Conservation (phyloP, 2,113 vertebrate genomes). For the Cyphomyrus plagiostoma region DNA sequence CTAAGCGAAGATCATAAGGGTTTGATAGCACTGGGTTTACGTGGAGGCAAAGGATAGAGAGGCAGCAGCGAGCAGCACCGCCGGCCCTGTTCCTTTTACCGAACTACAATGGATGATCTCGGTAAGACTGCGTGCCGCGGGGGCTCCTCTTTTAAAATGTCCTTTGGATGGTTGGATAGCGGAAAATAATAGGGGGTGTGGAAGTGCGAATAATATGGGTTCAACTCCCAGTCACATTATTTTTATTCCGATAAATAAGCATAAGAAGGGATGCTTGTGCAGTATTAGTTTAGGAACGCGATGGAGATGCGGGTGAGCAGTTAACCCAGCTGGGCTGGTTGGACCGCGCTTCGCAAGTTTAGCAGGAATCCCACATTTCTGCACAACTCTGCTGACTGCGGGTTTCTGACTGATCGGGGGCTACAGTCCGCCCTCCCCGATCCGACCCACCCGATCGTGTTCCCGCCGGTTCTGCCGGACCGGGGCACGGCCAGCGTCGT, state of each 20-base stretch:
- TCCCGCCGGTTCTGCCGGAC: neutral
- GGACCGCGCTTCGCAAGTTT: neutral
- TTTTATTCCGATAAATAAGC: neutral
- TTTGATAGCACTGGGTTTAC: neutral
- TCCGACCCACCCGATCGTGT: neutral
- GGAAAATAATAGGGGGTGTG: conserved; percentile 37
- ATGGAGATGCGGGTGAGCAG: neutral
- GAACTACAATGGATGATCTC: conserved; percentile 59
- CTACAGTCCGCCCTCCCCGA: neutral
- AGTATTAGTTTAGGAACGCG: neutral
- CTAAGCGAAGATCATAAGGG: neutral
- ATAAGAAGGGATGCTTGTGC: neutral
- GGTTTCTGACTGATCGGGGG: neutral
- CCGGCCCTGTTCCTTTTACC: neutral
- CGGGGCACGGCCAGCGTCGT: neutral
- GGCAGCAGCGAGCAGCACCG: neutral
- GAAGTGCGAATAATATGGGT: conserved; percentile 2
- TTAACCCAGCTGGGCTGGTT: neutral
- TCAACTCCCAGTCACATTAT: neutral
- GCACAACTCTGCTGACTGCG: neutral
- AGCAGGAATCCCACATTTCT: neutral
- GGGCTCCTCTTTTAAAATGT: neutral
- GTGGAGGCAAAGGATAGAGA: neutral
- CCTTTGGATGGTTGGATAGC: neutral
- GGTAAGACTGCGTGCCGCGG: conserved; percentile 44